Base-by-base conservation (phyloP, 2,888 invertebrate genomes). In the Mesoligia furuncula region DNA sequence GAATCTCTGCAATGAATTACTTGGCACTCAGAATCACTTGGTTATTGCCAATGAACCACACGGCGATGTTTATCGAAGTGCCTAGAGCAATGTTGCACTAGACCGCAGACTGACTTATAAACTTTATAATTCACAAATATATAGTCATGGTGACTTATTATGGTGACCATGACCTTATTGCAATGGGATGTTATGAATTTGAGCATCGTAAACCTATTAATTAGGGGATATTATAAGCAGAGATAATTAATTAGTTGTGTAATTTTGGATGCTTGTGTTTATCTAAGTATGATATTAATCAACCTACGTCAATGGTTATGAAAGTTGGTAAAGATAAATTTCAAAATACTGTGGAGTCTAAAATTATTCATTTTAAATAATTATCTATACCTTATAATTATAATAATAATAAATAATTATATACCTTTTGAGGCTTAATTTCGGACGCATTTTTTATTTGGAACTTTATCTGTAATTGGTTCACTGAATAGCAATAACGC, bases 31-130 rank as follows among this genome's bases (percentile, higher is more conserved):
- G 42, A 64, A 45, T 48, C 68, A 24, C 27, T 64, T 42, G 11
- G 15, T 70, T 57, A 66, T 66, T 62, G 42, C 15, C 42, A 66
- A 70, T 57, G 54, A 17, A n/a, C 4, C 24, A n/a, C 48, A 39
- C 17, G 4, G 1, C 0, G 27, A 8, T 54, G 42, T 66, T 57
- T 66, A 83, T 66, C 15, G 39, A 24, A 31, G 1, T 45, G 59
- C 73, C 65, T 39, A 15, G 57, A 57, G 70, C 81, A 71, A 84
- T 79, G 71, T 79, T 54, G 45, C n/a, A 68, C 45, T 48, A 8
- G 3, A 31, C 13, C 27, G 31, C 31, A 66, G 62, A 42, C 0
- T 15, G 0, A 39, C 27, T 8, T 13, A 45, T 64, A 36, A 59
- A 11, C 54, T 75, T 75, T 75, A 64, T 20, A 20, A 20, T 2